Base-by-base conservation (phyloP, 2,888 invertebrate species). In the Lordiphosa andalusiaca region DNA sequence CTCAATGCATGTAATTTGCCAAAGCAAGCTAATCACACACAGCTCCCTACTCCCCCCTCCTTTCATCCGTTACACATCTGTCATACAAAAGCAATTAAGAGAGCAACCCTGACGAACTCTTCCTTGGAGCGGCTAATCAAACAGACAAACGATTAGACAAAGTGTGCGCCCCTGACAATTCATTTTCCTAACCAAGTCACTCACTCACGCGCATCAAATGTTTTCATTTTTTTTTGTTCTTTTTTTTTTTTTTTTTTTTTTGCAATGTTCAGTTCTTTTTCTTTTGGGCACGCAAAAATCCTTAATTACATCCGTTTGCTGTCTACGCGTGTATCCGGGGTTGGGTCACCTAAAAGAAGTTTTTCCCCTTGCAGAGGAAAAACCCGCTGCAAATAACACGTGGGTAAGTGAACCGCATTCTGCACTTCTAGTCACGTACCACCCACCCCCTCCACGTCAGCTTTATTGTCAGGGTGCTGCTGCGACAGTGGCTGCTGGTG, bases 271-370 rank as follows among this genome's bases (percentile, higher is more conserved):
- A 77, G 75, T 70, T 71, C 71, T 71, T 41, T 49, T 61, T 58
- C 58, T 68, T 71, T 67, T 60, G 63, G 67, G 66, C 67, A 53
- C 77, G 83, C 81, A 73, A 78, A 77, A 78, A 83, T 78, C 73
- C 77, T 78, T 78, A 78, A 78, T 78, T 78, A 78, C 77, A 78
- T 78, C 77, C 77, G 77, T 73, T 78, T 69, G 73, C 73, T 63
- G 77, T 73, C 77, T 73, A 71, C 73, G 81, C 77, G 77, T 78
- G 77, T 78, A 63, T 76, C 76, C 76, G 82, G 61, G 55, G 39
- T 47, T 44, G 25, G 52, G 33, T 35, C 54, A 25, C 35, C 57
- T 54, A 47, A 44, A 51, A 44, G 44, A 58, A 49, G 57, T 51
- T 23, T 44, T 33, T 30, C 44, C 53, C 46, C 53, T 61, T 35